Base-by-base conservation (phyloP, 2,888 invertebrate genomes). In the Ormyrus nitidulus region DNA sequence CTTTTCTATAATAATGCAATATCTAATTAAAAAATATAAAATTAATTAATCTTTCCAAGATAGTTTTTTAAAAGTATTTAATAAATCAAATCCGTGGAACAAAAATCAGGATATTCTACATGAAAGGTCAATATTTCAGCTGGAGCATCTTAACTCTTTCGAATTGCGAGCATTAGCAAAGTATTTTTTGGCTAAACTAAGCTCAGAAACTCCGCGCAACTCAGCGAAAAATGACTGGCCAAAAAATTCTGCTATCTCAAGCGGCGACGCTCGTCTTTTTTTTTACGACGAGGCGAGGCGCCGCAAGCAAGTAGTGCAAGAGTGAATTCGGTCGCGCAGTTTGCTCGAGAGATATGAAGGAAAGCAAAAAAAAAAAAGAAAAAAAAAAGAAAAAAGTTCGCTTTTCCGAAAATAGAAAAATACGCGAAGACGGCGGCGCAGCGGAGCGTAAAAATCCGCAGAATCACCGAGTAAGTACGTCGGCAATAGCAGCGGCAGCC, bases 151-250 rank as follows among this genome's bases (percentile, higher is more conserved):
- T 48, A 48, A 64, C 48, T 64, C 48, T 34, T 34, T 34, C 34
- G 34, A 34, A 34, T 34, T 34, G 54, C 2, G 66, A 4, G 48
- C 68, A 79, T 79, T 73, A 79, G 73, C 73, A 68, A 69, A 73
- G 68, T 62, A 73, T 73, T 78, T 34, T 34, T 73, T 69, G 79
- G 79, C 79, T 79, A 73, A 79, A 69, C 73, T 44, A 72, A 72
- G 72, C 73, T 73, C 13, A 10, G 53, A 6, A 6, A 6, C 44
- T 6, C 13, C 6, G n/a, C 59, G 19, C 46, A 48, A 65, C 9
- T 78, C 78, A 78, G 78, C 78, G 54, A 54, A 73, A 78, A 78
- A 58, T 34, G 74, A 51, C 11, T 48, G n/a, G 68, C 76, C 76
- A 69, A 74, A 73, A 69, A 79, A 69, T 74, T 68, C 74, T 64